These are phyloP conservation scores for Mohoua ochrocephala DNA, from an alignment of 2,113 vertebrate species.

Conservation along the genomic window DNA sequence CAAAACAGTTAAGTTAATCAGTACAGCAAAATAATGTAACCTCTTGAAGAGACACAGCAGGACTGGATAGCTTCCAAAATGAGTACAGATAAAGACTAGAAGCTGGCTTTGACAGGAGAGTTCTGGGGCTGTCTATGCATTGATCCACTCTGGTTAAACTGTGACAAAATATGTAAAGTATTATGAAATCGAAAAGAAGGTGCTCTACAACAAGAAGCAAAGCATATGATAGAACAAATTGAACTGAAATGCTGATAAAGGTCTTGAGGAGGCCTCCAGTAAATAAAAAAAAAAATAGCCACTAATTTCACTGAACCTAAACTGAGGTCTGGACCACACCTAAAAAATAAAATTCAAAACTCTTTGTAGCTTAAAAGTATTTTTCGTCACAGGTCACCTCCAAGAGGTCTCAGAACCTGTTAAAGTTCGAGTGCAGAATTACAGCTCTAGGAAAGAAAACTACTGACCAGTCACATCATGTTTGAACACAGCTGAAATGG, in stretches of 20 bases:
- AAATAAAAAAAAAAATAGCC: neutral
- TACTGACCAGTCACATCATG: neutral
- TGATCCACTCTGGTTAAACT: neutral
- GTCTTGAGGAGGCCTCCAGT: neutral
- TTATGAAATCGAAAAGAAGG: neutral
- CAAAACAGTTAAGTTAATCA: neutral
- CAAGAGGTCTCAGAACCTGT: neutral
- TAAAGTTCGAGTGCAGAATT: neutral
- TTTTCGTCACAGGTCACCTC: neutral
- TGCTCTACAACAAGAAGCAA: neutral
- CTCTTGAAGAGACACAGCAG: neutral
- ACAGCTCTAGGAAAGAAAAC: neutral
- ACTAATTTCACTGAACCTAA: neutral
- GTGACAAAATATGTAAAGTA: neutral
- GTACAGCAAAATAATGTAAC: neutral
- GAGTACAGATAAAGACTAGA: neutral
- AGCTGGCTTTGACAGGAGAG: neutral
- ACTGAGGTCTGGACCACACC: neutral
- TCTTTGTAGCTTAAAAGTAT: neutral
- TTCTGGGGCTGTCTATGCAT: neutral
- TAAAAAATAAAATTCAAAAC: neutral
- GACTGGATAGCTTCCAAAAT: neutral
- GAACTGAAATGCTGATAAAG: neutral
- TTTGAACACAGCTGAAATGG: neutral
- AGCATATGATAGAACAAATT: neutral